Evolutionary conservation across 2,797 vertebrate species (phyloP), one percentile per base, ranked within the genome.

Genomic region (Neoniphon sammara): DNA sequence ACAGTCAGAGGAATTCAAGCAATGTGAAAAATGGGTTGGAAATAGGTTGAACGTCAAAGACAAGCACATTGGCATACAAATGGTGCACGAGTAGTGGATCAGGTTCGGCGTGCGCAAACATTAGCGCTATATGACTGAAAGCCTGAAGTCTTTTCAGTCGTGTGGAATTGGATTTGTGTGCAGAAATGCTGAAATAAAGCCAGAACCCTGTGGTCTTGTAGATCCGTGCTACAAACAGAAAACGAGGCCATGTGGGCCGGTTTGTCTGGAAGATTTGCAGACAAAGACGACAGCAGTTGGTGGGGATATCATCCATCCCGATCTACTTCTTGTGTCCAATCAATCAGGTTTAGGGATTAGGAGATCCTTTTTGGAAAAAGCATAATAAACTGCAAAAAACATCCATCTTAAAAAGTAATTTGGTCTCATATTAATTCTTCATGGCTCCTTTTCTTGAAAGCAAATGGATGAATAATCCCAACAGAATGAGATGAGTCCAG

Each of bases 301-400:
- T 71, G 46, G 11, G 18, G 50, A 66, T 60, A 56, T 54, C 55
- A 71, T 50, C 39, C 30, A 52, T 30, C 42, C 71, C 21, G 76
- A 62, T 47, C 39, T 20, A 52, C 53, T 53, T 58, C 23, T 57
- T 8, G 30, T 56, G 30, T 31, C 58, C 70, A 87, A 77, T 44
- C 75, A 75, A 49, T 83, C 59, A 31, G 44, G 57, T 68, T 73
- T 39, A 14, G 66, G 76, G 65, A 82, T 84, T 78, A 64, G 27
- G n/a, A 21, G 23, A 31, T 14, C 60, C 63, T 25, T 36, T 10
- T 36, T 15, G 3, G 44, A 72, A 52, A 46, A 50, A 10, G 57
- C 6, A 23, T 5, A 54, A 46, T 20, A 65, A 27, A 25, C n/a
- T n/a, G n/a, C n/a, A 77, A 66, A 58, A 59, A 57, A 7, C 7